These are phyloP conservation scores for Magallana nippona DNA, from an alignment of 2,888 invertebrate species.

Conservation along the genomic window DNA sequence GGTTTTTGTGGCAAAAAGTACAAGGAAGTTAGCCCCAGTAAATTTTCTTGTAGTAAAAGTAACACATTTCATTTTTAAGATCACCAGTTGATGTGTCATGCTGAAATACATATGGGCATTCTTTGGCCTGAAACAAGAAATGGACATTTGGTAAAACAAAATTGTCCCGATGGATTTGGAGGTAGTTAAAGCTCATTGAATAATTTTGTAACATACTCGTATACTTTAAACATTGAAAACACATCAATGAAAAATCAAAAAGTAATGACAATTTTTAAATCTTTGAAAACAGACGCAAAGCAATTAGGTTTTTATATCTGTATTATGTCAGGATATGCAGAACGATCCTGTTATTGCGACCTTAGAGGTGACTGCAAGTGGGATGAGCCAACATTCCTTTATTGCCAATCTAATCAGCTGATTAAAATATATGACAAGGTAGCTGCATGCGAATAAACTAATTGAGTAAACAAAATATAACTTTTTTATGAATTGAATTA, in stretches of 20 bases:
- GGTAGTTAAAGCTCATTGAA: slow-evolving; percentile 49
- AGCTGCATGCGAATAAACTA: slow-evolving; percentile 10
- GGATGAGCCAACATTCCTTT: slow-evolving; percentile 65
- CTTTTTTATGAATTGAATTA: no score
- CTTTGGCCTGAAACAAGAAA: slow-evolving; percentile 66
- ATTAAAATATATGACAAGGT: slow-evolving; percentile 64
- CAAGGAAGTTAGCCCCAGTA: neutral
- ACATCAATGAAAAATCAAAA: no score
- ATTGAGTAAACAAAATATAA: neutral
- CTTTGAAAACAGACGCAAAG: neutral
- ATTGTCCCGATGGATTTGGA: slow-evolving; percentile 64
- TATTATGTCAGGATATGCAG: slow-evolving; percentile 59
- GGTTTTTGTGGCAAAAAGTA: neutral
- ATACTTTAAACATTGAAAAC: no score
- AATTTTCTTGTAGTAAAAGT: neutral
- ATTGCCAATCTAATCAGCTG: slow-evolving; percentile 66
- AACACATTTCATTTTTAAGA: neutral
- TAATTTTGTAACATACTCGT: neutral
- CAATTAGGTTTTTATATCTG: neutral
- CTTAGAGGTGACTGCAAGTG: slow-evolving; percentile 50
- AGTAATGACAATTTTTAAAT: neutral
- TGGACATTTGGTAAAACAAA: slow-evolving; percentile 65
- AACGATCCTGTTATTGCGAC: slow-evolving; percentile 62
- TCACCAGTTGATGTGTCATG: slow-evolving; percentile 51
- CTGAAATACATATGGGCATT: slow-evolving; percentile 58